phyloP scores from a whole-genome alignment of 1,140 invertebrate species.

The Hetaerina americana region DNA sequence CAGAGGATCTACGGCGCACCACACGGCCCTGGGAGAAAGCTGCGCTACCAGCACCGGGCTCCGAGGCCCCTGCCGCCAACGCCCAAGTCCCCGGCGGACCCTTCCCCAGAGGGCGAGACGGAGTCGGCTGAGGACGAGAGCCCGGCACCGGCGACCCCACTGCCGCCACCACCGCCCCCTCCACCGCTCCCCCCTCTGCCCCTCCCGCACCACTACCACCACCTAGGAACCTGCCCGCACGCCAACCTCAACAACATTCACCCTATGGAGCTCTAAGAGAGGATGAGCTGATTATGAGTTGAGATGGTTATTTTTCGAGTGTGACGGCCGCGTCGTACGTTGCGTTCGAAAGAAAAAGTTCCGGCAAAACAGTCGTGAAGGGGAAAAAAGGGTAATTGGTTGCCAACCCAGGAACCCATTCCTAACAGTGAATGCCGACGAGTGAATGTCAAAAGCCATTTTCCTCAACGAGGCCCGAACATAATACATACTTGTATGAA shows the following conservation, averaged over 20 bases:
- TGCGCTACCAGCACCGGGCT: background rate
- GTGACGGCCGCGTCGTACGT: too few species aligned
- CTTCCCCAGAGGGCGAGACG: background rate
- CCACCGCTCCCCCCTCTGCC: background rate
- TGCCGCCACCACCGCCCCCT: background rate
- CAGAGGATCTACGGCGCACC: constrained; percentile 26
- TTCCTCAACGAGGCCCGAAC: too few species aligned
- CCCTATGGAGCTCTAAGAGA: too few species aligned
- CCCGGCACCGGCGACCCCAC: background rate
- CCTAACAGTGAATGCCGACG: too few species aligned
- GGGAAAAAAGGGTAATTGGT: too few species aligned
- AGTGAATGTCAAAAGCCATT: too few species aligned
- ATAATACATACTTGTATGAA: too few species aligned
- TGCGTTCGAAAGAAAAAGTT: too few species aligned
- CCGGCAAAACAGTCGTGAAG: too few species aligned
- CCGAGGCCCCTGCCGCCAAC: background rate
- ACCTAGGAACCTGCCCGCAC: background rate
- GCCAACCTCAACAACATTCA: background rate
- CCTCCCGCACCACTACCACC: background rate
- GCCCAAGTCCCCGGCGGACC: background rate
- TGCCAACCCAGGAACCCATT: too few species aligned
- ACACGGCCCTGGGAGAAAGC: background rate
- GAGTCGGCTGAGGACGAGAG: background rate
- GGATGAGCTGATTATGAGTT: too few species aligned
- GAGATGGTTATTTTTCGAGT: too few species aligned